Evolutionary conservation across 2,888 invertebrate genomes (phyloP), one percentile per base, ranked within the genome.

Genomic region (Coelopa pilipes): DNA sequence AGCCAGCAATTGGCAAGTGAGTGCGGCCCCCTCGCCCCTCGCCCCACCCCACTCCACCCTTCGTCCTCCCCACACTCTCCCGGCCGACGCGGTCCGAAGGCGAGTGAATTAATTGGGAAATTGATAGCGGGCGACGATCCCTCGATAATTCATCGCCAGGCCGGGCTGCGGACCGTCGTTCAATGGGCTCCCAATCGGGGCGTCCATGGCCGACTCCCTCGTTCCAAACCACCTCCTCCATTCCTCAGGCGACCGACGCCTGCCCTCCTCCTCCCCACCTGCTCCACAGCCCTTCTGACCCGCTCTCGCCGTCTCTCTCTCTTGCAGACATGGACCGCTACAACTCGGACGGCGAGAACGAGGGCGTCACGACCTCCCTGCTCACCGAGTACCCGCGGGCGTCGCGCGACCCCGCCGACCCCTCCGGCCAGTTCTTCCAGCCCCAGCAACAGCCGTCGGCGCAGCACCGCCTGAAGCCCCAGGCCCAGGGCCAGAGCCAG

Each of bases 281-380:
- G 34, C 34, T 34, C 34, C 7, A 4, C 34, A 34, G 4, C 34
- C 34, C 34, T 34, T 34, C 34, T 34, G 34, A 34, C 34, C 34
- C 34, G 7, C 46, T 34, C 13, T 0, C 15, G 34, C 13, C n/a
- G 21, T 57, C 5, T 67, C 46, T 55, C 15, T 21, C 45, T 68
- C 46, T 75, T 76, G 10, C 72, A 85, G 84, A 82, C 72, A 82
- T 85, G 79, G 92, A 93, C 79, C 91, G 93, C 75, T 94, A 94
- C 82, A 91, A 93, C 70, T 93, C 93, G 2, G 93, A 93, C 81
- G 90, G 90, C 65, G 93, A 93, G 74, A 92, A 92, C 53, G 90
- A 90, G 80, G 90, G 90, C 81, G 89, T 89, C 19, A 88, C 88
- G 69, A 89, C 82, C 75, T 82, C 84, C 13, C 78, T 81, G 24